phyloP scores from a whole-genome alignment of 2,797 vertebrate genomes.

The Poecilia gillii region DNA sequence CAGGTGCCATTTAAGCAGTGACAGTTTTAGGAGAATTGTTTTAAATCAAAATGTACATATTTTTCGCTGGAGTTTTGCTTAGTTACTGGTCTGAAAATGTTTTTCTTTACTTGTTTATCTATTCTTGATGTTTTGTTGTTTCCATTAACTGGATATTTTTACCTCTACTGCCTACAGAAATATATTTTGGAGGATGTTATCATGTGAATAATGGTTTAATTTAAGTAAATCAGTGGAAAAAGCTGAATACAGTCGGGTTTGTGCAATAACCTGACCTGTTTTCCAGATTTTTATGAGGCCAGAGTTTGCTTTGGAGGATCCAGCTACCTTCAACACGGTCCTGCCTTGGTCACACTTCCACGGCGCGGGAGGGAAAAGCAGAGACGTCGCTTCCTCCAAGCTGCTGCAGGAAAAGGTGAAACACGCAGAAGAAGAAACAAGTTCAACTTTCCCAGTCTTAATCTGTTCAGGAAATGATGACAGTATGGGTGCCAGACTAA shows the following conservation, averaged over 20 bases:
- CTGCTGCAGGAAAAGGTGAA: conserved; percentile 97
- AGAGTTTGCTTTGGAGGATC: conserved; percentile 96
- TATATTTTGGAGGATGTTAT: not conserved
- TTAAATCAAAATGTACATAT: no score
- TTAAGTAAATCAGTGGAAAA: not conserved
- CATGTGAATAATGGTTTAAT: not conserved
- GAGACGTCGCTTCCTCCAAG: conserved; percentile 92
- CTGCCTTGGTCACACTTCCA: conserved; percentile 98
- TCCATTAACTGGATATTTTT: not conserved
- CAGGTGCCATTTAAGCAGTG: no score
- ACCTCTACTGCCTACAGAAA: not conserved
- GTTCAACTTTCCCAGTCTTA: not conserved
- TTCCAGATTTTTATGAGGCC: conserved; percentile 95
- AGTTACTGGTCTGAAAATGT: no score
- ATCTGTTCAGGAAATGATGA: not conserved
- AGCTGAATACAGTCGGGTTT: not conserved
- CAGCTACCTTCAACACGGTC: conserved; percentile 92
- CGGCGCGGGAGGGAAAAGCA: conserved; percentile 88
- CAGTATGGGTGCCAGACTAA: no score
- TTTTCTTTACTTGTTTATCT: not conserved
- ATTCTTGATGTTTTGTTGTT: not conserved
- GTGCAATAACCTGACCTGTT: not conserved
- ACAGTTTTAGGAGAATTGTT: no score
- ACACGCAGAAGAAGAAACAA: not conserved
- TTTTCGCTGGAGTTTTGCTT: no score